phyloP scores from a whole-genome alignment of 2,113 vertebrate species.

The Caretta caretta region DNA sequence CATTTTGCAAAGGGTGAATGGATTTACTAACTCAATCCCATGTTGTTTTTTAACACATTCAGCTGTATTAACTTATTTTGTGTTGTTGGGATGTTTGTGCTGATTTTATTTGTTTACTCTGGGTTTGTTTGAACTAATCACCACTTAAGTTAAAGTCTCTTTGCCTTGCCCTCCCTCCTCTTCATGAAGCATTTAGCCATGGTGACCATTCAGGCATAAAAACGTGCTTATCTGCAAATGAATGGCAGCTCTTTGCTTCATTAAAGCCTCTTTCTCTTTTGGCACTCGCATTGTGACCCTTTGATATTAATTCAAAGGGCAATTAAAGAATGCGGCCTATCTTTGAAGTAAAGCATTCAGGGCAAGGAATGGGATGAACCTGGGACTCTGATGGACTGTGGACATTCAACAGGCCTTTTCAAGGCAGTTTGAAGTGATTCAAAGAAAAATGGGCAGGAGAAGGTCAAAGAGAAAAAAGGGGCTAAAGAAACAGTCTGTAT shows the following conservation, averaged over 20 bases:
- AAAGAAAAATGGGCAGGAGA: constrained; percentile 99
- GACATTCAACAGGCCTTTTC: constrained; percentile 95
- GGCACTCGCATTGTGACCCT: constrained; percentile 99
- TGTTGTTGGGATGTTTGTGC: constrained; percentile 63
- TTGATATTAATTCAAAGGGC: constrained; percentile 99
- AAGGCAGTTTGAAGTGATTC: constrained; percentile 98
- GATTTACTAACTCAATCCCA: background rate
- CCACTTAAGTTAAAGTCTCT: constrained; percentile 75
- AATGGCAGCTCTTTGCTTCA: constrained; percentile 99
- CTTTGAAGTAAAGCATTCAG: constrained; percentile 98
- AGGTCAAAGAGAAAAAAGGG: constrained; percentile 99
- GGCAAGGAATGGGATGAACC: constrained; percentile 95
- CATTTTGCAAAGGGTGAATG: constrained; percentile 31
- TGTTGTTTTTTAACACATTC: constrained; percentile 11
- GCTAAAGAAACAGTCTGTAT: constrained; percentile 98
- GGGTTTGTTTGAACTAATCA: constrained; percentile 88
- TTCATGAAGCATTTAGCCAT: constrained; percentile 77
- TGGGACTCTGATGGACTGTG: constrained; percentile 97
- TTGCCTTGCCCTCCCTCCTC: constrained; percentile 64
- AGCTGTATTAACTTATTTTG: constrained; percentile 72
- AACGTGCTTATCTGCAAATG: constrained; percentile 99
- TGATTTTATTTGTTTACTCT: constrained; percentile 84
- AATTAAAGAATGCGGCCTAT: constrained; percentile 99
- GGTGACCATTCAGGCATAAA: constrained; percentile 88
- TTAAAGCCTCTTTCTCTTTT: constrained; percentile 99